Conservation (phyloP, 2,888 invertebrate genomes). For the Stenodema calcarata region DNA sequence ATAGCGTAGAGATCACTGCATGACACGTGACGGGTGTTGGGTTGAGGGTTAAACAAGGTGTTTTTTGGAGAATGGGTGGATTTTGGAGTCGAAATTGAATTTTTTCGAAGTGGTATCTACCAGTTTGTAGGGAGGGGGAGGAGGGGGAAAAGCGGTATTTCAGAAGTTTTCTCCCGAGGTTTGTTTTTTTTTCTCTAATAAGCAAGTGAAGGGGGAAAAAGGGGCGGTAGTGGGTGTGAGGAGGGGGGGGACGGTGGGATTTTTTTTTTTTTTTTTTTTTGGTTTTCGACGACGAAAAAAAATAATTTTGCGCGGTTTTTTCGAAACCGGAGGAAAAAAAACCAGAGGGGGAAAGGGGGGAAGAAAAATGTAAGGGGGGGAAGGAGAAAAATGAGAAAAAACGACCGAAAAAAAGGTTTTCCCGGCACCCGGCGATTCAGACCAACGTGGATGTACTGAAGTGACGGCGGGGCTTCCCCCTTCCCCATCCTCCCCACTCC, state of each 20-base stretch:
- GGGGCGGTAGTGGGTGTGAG: background rate
- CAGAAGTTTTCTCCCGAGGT: background rate
- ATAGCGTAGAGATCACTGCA: background rate
- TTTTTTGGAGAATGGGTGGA: background rate
- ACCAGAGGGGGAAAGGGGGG: too few relatives aligned
- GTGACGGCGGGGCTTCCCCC: background rate
- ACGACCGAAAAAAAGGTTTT: slow-evolving; percentile 14
- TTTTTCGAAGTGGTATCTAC: background rate
- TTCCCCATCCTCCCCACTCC: background rate
- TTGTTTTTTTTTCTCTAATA: too few relatives aligned
- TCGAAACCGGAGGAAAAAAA: background rate
- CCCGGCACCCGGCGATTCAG: slow-evolving; percentile 47
- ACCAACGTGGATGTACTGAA: slow-evolving; percentile 47
- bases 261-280: background rate
- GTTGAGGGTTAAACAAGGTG: background rate
- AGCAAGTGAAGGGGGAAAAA: too few relatives aligned
- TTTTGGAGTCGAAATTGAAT: background rate
- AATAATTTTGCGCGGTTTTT: slow-evolving; percentile 12
- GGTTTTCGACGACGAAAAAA: too few relatives aligned
- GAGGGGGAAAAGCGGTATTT: background rate
- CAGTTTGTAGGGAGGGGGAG: background rate
- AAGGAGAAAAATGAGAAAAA: slow-evolving; percentile 46
- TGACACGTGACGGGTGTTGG: background rate
- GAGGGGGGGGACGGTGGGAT: background rate
- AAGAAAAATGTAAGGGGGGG: slow-evolving; percentile 49